phyloP scores from a whole-genome alignment of 2,888 invertebrate species.

The Drosophila pseudotakahashii region DNA sequence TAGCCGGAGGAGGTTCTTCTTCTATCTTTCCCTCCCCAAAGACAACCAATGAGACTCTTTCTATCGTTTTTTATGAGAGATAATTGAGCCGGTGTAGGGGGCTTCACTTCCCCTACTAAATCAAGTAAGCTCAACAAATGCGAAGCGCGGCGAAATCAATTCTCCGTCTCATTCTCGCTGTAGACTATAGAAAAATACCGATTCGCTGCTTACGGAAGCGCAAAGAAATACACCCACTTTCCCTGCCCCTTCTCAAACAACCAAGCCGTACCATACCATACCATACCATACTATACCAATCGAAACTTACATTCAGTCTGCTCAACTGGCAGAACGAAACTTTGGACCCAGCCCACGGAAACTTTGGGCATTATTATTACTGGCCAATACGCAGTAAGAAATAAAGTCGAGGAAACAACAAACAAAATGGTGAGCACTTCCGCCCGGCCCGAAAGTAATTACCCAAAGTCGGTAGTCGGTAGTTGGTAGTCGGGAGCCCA shows the following conservation, averaged over 20 bases:
- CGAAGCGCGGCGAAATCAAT: slow-evolving; percentile 72
- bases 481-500: not conserved
- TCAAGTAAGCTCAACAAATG: slow-evolving; percentile 56
- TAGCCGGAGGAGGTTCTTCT: slow-evolving; percentile 1
- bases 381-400: slow-evolving; percentile 68
- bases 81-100: slow-evolving; percentile 48
- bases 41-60: slow-evolving; percentile 4
- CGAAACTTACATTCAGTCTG: slow-evolving; percentile 41
- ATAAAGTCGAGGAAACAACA: slow-evolving; percentile 29
- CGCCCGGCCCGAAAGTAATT: slow-evolving; percentile 49
- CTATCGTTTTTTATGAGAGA: not conserved
- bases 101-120: slow-evolving; percentile 47
- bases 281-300: slow-evolving; percentile 9
- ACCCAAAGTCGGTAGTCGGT: slow-evolving; percentile 34
- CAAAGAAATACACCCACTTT: slow-evolving; percentile 73
- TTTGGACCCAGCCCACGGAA: slow-evolving; percentile 45
- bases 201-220: slow-evolving; percentile 75
- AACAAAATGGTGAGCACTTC: slow-evolving; percentile 63
- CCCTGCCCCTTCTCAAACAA: slow-evolving; percentile 17
- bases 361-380: slow-evolving; percentile 46
- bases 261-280: too few relatives aligned
- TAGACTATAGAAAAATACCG: slow-evolving; percentile 29
- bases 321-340: slow-evolving; percentile 63
- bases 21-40: not conserved
- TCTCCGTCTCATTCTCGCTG: slow-evolving; percentile 30